Base-by-base conservation (phyloP, 2,113 vertebrate genomes). In the Bufo gargarizans region DNA sequence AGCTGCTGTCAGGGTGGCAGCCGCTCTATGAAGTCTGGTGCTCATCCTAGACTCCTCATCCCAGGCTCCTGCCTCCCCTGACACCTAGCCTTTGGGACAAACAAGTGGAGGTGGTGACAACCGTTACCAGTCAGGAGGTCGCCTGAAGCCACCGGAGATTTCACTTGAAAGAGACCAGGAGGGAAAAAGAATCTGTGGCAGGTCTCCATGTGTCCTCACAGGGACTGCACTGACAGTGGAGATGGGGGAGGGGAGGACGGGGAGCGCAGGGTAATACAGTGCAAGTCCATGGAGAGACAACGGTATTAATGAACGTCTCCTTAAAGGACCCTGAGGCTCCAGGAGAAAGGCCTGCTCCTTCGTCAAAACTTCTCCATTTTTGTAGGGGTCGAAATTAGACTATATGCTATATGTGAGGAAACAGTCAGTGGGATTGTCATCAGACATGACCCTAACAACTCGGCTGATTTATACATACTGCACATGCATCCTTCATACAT, bases 31-130 rank as follows among this genome's bases (percentile, higher is more conserved):
- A 81, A 53, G 77, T 59, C 43, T 47, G 13, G 6, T 47, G 22
- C 76, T 82, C 22, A 56, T 81, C 65, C 53, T 61, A 59, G 67
- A 65, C 59, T 82, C 86, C 82, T 82, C 82, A 87, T 53, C 50
- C 86, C 55, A 47, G 61, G 61, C 33, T 53, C 61, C 81, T 33
- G 20, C 43, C 2, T 82, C 86, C 79, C 79, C 13, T 33, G 86
- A 82, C 53, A 50, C 45, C 50, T 10, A n/a, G 67, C 86, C 56
- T 19, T 63, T 76, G 86, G 86, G 67, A 88, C 67, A 88, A 82
- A 82, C 86, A 88, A 63, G 65, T 47, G 55, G 19, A 74, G 17
- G n/a, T 50, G 69, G 20, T 88, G 45, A 69, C 55, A 65, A 88
- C 86, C 8, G 67, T 88, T 17, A 47, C 65, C 49, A 88, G 9